Conservation (phyloP, 2,113 vertebrate species). For the Anolis carolinensis region DNA sequence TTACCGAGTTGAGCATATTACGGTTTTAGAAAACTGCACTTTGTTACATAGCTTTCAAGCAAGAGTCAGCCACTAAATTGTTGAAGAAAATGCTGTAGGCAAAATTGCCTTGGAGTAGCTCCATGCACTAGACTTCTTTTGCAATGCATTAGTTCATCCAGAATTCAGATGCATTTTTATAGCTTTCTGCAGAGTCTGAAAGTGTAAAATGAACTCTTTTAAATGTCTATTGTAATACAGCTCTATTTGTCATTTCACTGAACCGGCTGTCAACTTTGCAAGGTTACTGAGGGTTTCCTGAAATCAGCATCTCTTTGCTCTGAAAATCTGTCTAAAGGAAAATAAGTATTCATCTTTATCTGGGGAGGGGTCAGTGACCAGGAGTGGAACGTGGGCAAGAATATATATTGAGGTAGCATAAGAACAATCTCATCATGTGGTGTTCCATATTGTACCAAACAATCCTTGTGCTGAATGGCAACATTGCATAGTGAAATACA, state of each 20-base stretch:
- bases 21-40: not conserved
- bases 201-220: constrained; percentile 32
- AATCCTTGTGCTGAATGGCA: too few relatives aligned
- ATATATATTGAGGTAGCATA: too few relatives aligned
- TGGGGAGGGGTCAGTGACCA: not conserved
- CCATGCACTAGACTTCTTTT: not conserved
- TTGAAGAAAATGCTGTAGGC: not conserved
- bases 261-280: constrained; percentile 38
- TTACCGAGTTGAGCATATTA: not conserved
- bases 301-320: constrained; percentile 49
- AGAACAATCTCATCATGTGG: too few relatives aligned
- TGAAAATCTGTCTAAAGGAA: constrained; percentile 37
- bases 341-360: constrained; percentile 40
- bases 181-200: not conserved
- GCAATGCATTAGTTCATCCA: not conserved
- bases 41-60: not conserved
- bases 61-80: not conserved
- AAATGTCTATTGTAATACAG: constrained; percentile 32
- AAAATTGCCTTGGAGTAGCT: constrained; percentile 7
- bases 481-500: too few relatives aligned
- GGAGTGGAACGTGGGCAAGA: too few relatives aligned
- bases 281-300: constrained; percentile 41
- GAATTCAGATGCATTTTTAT: not conserved
- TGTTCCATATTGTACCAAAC: too few relatives aligned
- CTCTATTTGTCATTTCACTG: constrained; percentile 37